These are phyloP conservation scores for Acrossocheilus wenchowensis DNA, from an alignment of 2,797 vertebrate species.

Conservation along the genomic window DNA sequence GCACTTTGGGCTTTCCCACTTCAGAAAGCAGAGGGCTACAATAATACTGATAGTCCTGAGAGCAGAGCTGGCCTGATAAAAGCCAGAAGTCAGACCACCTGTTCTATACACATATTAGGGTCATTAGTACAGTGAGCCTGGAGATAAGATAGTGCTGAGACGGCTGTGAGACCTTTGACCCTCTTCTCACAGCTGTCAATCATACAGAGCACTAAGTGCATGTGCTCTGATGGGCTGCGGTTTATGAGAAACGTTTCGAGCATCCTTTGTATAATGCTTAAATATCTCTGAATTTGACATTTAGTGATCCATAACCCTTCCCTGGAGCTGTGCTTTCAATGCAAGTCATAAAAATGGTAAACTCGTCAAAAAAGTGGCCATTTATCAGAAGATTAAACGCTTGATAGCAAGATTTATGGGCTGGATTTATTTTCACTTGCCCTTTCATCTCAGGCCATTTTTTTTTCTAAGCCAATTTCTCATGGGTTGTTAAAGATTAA, in stretches of 20 bases:
- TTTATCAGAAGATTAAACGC: not conserved
- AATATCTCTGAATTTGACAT: not conserved
- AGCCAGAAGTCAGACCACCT: slow-evolving; percentile 64
- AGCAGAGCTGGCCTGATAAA: slow-evolving; percentile 74
- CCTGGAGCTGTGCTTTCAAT: not conserved
- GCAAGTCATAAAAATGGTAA: not conserved
- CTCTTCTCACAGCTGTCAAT: slow-evolving; percentile 8
- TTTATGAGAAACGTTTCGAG: not conserved
- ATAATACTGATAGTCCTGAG: slow-evolving; percentile 80
- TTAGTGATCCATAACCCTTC: not conserved
- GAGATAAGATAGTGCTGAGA: slow-evolving; percentile 58
- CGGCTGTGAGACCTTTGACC: slow-evolving; percentile 22
- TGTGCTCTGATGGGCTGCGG: not conserved
- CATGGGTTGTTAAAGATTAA: slow-evolving; percentile 23
- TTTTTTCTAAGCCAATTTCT: slow-evolving; percentile 1
- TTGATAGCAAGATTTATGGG: slow-evolving; percentile 12
- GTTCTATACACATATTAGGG: slow-evolving; percentile 47
- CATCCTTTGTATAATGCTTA: not conserved
- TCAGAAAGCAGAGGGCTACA: slow-evolving; percentile 66
- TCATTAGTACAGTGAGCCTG: slow-evolving; percentile 54
- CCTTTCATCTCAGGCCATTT: slow-evolving; percentile 3
- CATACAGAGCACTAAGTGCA: not conserved
- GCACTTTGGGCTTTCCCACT: slow-evolving; percentile 11
- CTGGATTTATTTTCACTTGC: not conserved
- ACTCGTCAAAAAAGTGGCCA: not conserved